Evolutionary conservation across 2,113 vertebrate species (phyloP).

Genomic region (Lamprologus tigripictilis): DNA sequence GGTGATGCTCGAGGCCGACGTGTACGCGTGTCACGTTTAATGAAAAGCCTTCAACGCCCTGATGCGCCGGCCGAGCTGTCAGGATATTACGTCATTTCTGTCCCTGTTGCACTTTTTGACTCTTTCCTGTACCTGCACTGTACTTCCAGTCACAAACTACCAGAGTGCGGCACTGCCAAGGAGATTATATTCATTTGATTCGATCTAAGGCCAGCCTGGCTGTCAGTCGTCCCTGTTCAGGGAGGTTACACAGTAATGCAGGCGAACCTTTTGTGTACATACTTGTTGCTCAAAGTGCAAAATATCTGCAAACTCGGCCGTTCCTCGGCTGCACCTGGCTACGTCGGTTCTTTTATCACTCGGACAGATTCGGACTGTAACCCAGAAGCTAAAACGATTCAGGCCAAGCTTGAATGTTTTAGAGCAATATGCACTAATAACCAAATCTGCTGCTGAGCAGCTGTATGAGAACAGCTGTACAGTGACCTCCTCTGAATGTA

Average conservation of each 20-base stretch:
- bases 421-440: constrained; percentile 37
- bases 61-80: not conserved
- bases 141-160: not conserved
- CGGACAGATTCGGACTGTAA: constrained; percentile 29
- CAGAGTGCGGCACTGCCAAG: not conserved
- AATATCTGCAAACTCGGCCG: not conserved
- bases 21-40: not conserved
- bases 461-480: not conserved
- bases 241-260: not conserved
- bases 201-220: not conserved
- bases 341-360: constrained; percentile 3
- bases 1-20: not conserved
- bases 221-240: not conserved
- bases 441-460: not conserved
- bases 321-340: not conserved
- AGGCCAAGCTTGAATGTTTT: not conserved
- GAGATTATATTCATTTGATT: not conserved
- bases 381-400: not conserved
- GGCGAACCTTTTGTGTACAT: not conserved
- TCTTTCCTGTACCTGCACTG: not conserved
- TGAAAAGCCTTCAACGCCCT: not conserved
- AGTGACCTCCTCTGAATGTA: constrained; percentile 46
- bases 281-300: not conserved
- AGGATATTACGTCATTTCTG: not conserved
- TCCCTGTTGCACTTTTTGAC: constrained; percentile 21